phyloP scores from a whole-genome alignment of 2,888 invertebrate genomes.

The Bursaphelenchus okinawaensis region DNA sequence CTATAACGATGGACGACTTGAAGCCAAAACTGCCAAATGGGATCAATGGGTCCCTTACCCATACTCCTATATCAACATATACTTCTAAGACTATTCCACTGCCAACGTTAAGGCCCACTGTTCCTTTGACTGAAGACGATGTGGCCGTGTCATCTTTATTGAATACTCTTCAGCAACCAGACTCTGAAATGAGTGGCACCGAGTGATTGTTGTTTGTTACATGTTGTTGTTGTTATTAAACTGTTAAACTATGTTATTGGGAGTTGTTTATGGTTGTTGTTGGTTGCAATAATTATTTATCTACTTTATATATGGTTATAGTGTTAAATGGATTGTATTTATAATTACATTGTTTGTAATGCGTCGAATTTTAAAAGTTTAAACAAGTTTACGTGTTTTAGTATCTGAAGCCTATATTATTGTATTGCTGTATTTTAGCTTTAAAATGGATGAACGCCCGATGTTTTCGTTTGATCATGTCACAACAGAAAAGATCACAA shows the following conservation, averaged over 20 bases:
- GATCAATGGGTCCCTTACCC: too few species aligned
- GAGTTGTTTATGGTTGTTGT: neutral
- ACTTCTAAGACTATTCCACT: neutral
- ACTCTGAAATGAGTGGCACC: neutral
- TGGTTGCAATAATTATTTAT: too few species aligned
- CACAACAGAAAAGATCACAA: neutral
- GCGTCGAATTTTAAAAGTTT: too few species aligned
- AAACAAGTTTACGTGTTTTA: too few species aligned
- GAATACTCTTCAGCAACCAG: neutral
- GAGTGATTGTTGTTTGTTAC: slow-evolving; percentile 1
- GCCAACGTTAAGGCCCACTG: neutral
- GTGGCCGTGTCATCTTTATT: neutral
- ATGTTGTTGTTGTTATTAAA: neutral
- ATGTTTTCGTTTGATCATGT: neutral
- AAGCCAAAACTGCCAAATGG: neutral
- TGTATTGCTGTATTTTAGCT: too few species aligned
- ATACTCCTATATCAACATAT: too few species aligned
- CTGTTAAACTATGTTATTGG: neutral
- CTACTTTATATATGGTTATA: too few species aligned
- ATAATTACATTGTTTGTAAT: too few species aligned
- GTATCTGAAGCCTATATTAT: too few species aligned
- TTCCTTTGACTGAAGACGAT: neutral
- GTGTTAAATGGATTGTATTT: too few species aligned
- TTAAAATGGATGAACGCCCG: neutral
- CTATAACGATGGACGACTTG: neutral